Evolutionary conservation across 2,113 vertebrate genomes (phyloP).

Genomic region (Lycaon pictus): DNA sequence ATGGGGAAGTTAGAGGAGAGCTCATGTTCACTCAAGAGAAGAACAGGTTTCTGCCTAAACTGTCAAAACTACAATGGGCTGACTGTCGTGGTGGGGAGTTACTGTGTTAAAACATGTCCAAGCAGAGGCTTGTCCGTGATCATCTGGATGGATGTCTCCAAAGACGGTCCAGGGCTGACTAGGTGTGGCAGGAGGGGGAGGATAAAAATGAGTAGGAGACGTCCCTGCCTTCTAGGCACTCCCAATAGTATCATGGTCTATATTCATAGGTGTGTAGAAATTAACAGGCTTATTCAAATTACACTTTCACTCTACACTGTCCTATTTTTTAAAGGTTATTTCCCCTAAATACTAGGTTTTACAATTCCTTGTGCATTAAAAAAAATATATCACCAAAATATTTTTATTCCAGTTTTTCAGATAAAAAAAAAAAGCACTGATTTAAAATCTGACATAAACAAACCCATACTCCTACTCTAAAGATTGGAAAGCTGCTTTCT

Average conservation of each 20-base stretch:
- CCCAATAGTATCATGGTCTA: not conserved
- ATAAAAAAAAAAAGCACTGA: constrained; percentile 22
- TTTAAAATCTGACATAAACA: not conserved
- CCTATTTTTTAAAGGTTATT: constrained; percentile 37
- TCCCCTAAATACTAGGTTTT: constrained; percentile 26
- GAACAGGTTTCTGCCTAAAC: not conserved
- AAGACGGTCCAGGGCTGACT: not conserved
- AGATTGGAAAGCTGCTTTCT: not conserved
- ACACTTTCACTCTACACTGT: not conserved
- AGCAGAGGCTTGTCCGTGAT: not conserved
- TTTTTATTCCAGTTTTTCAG: not conserved
- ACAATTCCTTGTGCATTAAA: not conserved
- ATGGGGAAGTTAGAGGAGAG: not conserved
- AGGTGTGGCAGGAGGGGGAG: not conserved
- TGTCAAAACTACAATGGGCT: not conserved
- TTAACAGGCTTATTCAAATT: not conserved
- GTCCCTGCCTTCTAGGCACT: not conserved
- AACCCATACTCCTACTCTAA: not conserved
- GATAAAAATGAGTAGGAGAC: not conserved
- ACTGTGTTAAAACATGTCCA: not conserved
- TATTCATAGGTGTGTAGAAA: not conserved
- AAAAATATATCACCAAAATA: not conserved
- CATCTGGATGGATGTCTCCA: not conserved
- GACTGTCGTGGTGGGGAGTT: not conserved
- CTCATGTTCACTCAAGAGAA: not conserved